These are phyloP conservation scores for Balaeniceps rex DNA, from an alignment of 2,113 vertebrate genomes.

Conservation along the genomic window DNA sequence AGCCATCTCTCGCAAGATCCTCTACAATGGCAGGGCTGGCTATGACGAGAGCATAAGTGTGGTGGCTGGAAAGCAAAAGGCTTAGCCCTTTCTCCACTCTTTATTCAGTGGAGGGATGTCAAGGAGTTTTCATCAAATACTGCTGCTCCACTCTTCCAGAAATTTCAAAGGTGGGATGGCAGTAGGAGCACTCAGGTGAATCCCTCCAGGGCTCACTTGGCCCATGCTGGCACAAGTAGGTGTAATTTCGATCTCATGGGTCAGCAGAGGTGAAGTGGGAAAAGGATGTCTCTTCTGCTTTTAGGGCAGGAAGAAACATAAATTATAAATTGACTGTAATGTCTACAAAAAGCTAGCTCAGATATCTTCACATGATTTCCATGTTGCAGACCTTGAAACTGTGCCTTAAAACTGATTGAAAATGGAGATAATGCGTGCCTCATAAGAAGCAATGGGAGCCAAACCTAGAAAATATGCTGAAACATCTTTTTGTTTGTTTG, in stretches of 20 bases:
- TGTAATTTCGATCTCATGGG: background rate
- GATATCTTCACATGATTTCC: background rate
- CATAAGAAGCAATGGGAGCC: background rate
- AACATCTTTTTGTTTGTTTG: background rate
- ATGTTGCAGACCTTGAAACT: background rate
- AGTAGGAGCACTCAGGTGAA: background rate
- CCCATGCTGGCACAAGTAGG: background rate
- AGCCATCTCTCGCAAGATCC: background rate
- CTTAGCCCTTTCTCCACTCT: background rate
- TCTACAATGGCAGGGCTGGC: background rate
- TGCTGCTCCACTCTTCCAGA: background rate
- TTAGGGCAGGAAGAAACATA: background rate
- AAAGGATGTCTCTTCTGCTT: background rate
- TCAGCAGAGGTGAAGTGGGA: background rate
- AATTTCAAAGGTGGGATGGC: background rate
- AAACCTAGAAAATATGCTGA: background rate
- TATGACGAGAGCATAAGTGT: accelerated
- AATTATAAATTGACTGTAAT: background rate
- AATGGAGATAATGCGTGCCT: background rate
- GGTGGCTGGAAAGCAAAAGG: background rate
- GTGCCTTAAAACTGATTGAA: background rate
- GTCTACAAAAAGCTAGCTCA: background rate
- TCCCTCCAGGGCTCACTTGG: background rate
- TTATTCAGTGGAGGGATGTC: background rate
- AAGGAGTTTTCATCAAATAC: background rate